These are phyloP conservation scores for Drosophila peninsularis DNA, from an alignment of 2,888 invertebrate genomes.

Conservation along the genomic window DNA sequence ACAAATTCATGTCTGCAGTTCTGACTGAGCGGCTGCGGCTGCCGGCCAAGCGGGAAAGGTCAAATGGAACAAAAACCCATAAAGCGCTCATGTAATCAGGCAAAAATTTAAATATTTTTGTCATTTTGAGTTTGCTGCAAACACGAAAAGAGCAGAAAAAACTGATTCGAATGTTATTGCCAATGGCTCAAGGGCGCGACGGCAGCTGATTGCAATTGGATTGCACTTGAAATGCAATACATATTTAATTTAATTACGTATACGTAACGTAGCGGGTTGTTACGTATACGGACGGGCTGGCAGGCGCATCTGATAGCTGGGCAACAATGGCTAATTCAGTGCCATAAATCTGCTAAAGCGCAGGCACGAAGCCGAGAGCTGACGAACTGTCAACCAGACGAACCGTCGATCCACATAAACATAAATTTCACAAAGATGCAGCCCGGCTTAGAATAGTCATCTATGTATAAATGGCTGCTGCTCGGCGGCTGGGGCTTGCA, in stretches of 20 bases:
- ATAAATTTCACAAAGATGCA: slow-evolving; percentile 82
- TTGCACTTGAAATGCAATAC: slow-evolving; percentile 71
- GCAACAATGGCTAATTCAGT: slow-evolving; percentile 79
- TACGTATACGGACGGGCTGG: slow-evolving; percentile 58
- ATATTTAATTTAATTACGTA: slow-evolving; percentile 68
- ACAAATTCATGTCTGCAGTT: slow-evolving; percentile 37
- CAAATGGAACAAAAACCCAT: slow-evolving; percentile 50
- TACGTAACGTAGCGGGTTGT: slow-evolving; percentile 55
- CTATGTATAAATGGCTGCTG: slow-evolving; percentile 68
- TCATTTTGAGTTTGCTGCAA: slow-evolving; percentile 43
- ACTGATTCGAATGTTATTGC: slow-evolving; percentile 44
- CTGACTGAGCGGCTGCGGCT: slow-evolving; percentile 3
- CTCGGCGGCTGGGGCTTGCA: slow-evolving; percentile 37
- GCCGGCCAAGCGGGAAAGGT: slow-evolving; percentile 43
- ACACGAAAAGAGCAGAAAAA: slow-evolving; percentile 24
- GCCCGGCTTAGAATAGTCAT: slow-evolving; percentile 43
- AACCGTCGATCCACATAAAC: slow-evolving; percentile 67
- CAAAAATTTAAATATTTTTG: slow-evolving; percentile 72
- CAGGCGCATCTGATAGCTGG: slow-evolving; percentile 53
- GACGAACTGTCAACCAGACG: slow-evolving; percentile 56
- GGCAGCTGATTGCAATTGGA: slow-evolving; percentile 54
- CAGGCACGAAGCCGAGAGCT: slow-evolving; percentile 56
- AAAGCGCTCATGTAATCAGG: slow-evolving; percentile 54
- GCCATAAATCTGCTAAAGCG: slow-evolving; percentile 79
- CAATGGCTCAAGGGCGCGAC: slow-evolving; percentile 57